phyloP scores from a whole-genome alignment of 2,888 invertebrate species.

The Selenia dentaria region DNA sequence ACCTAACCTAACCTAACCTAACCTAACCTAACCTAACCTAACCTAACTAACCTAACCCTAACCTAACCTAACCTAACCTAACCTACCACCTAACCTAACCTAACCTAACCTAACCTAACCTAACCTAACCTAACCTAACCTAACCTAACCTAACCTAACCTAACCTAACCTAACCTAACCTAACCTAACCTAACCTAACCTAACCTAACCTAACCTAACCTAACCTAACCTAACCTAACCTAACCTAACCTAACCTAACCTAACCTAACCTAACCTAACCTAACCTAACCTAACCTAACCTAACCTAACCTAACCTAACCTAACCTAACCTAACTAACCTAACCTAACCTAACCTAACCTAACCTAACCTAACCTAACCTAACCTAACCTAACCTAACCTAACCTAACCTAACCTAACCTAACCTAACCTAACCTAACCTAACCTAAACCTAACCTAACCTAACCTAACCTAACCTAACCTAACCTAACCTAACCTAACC shows the following conservation, averaged over 20 bases:
- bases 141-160: slow-evolving; percentile 34
- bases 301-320: slow-evolving; percentile 8
- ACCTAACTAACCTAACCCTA: slow-evolving; percentile 33
- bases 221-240: slow-evolving; percentile 29
- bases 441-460: slow-evolving; percentile 10
- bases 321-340: slow-evolving; percentile 11
- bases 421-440: slow-evolving; percentile 14
- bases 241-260: slow-evolving; percentile 6
- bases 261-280: slow-evolving; percentile 9
- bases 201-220: slow-evolving; percentile 32
- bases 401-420: slow-evolving; percentile 10
- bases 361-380: slow-evolving; percentile 3
- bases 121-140: slow-evolving; percentile 34
- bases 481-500: slow-evolving; percentile 14
- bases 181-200: slow-evolving; percentile 26
- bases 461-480: slow-evolving; percentile 14
- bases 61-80: slow-evolving; percentile 32
- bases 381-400: slow-evolving; percentile 11
- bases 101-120: slow-evolving; percentile 36
- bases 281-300: slow-evolving; percentile 9
- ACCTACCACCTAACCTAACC: slow-evolving; percentile 28
- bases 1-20: slow-evolving; percentile 30
- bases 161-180: slow-evolving; percentile 30
- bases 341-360: slow-evolving; percentile 12
- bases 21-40: slow-evolving; percentile 37